These are phyloP conservation scores for Nudaria mundana DNA, from an alignment of 2,888 invertebrate species.

Conservation along the genomic window DNA sequence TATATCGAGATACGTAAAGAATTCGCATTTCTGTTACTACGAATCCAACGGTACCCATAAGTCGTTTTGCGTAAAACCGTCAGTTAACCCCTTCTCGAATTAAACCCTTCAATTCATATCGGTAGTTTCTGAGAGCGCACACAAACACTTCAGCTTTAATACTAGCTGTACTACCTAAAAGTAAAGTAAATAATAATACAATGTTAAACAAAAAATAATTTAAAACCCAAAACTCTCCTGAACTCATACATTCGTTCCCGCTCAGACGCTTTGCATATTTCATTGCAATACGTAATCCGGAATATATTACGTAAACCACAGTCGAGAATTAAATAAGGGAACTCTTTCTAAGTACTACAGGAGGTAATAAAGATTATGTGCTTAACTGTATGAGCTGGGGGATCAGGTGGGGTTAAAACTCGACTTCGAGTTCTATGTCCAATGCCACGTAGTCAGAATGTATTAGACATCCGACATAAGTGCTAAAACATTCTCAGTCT, in stretches of 20 bases:
- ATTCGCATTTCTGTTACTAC: too few species aligned
- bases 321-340: slow-evolving; percentile 55
- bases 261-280: slow-evolving; percentile 46
- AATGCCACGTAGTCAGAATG: slow-evolving; percentile 71
- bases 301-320: slow-evolving; percentile 47
- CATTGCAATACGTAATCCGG: slow-evolving; percentile 43
- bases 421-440: slow-evolving; percentile 39
- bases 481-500: slow-evolving; percentile 56
- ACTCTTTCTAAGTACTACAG: slow-evolving; percentile 47
- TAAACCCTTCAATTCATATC: too few species aligned
- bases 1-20: too few species aligned
- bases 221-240: slow-evolving; percentile 27
- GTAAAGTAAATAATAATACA: too few species aligned
- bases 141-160: too few species aligned
- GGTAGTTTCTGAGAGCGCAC: too few species aligned
- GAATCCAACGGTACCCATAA: too few species aligned
- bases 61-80: too few species aligned
- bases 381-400: slow-evolving; percentile 47
- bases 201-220: slow-evolving; percentile 30
- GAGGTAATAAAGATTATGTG: slow-evolving; percentile 66
- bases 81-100: too few species aligned
- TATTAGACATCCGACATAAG: slow-evolving; percentile 58
- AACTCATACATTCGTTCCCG: slow-evolving; percentile 37
- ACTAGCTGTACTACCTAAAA: too few species aligned
- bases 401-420: slow-evolving; percentile 41